Conservation (phyloP, 2,113 vertebrate species). For the Peromyscus maniculatus region DNA sequence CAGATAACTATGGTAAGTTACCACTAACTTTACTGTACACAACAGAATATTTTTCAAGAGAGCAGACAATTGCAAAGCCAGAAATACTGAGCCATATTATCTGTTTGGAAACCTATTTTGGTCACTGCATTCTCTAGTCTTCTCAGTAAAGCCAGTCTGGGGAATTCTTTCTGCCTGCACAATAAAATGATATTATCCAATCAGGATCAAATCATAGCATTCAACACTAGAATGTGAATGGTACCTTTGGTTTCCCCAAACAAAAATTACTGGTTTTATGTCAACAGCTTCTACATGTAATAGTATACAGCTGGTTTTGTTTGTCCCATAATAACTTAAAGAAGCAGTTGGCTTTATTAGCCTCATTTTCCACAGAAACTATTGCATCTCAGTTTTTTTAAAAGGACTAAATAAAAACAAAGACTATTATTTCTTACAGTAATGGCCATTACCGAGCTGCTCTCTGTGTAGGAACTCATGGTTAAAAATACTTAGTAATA, state of each 20-base stretch:
- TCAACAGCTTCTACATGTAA: constrained; percentile 57
- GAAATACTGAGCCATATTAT: not conserved
- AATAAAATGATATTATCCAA: constrained; percentile 65
- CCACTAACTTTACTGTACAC: not conserved
- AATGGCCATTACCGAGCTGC: not conserved
- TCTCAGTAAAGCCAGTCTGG: not conserved
- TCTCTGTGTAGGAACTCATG: not conserved
- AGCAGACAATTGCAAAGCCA: not conserved
- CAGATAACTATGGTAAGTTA: not conserved
- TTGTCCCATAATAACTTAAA: constrained; percentile 75
- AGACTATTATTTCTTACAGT: not conserved
- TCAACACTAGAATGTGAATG: constrained; percentile 61
- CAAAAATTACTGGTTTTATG: constrained; percentile 69
- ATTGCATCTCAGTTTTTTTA: not conserved
- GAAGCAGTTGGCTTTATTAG: constrained; percentile 65
- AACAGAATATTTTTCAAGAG: not conserved
- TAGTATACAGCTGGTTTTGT: constrained; percentile 65
- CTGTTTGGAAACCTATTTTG: constrained; percentile 24
- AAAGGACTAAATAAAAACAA: constrained; percentile 56
- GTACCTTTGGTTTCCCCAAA: constrained; percentile 72
- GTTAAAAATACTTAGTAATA: constrained; percentile 14
- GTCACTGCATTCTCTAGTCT: not conserved
- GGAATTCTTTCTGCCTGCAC: constrained; percentile 47
- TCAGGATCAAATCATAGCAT: constrained; percentile 44
- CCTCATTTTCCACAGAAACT: constrained; percentile 32